phyloP scores from a whole-genome alignment of 2,888 invertebrate genomes.

The Strigamia crassipes region DNA sequence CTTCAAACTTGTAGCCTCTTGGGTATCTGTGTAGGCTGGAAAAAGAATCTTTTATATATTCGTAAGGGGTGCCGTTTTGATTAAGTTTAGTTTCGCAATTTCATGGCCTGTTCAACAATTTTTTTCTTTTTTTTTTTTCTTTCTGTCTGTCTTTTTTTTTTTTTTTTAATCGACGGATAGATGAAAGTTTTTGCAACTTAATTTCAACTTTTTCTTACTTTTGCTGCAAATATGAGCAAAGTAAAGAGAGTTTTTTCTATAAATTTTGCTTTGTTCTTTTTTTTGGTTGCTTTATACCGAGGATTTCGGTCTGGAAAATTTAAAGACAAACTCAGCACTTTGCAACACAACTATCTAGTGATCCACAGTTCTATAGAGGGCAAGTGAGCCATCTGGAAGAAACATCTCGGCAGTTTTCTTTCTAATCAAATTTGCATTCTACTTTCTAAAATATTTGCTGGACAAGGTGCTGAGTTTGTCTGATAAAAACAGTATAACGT shows the following conservation, averaged over 20 bases:
- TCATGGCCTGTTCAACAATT: background rate
- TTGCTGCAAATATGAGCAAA: background rate
- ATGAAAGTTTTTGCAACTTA: background rate
- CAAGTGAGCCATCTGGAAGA: too few species aligned
- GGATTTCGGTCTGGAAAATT: too few species aligned
- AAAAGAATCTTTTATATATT: conserved; percentile 29
- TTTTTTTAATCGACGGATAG: background rate
- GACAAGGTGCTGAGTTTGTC: too few species aligned
- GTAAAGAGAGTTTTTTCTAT: background rate
- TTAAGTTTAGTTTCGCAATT: background rate
- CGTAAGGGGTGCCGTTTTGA: conserved; percentile 14
- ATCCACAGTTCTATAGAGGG: too few species aligned
- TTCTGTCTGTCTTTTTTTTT: background rate
- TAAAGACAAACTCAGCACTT: too few species aligned
- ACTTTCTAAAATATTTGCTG: too few species aligned
- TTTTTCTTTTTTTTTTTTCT: background rate
- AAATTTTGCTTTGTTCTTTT: too few species aligned
- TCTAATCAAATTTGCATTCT: too few species aligned
- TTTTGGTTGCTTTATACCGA: too few species aligned
- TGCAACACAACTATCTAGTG: too few species aligned
- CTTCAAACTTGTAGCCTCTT: conserved; percentile 1
- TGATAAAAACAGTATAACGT: too few species aligned
- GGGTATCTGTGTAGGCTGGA: background rate
- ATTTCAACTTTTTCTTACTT: background rate
- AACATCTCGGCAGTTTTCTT: too few species aligned